Evolutionary conservation across 2,797 vertebrate genomes (phyloP).

Genomic region (Tauraco hartlaubi): DNA sequence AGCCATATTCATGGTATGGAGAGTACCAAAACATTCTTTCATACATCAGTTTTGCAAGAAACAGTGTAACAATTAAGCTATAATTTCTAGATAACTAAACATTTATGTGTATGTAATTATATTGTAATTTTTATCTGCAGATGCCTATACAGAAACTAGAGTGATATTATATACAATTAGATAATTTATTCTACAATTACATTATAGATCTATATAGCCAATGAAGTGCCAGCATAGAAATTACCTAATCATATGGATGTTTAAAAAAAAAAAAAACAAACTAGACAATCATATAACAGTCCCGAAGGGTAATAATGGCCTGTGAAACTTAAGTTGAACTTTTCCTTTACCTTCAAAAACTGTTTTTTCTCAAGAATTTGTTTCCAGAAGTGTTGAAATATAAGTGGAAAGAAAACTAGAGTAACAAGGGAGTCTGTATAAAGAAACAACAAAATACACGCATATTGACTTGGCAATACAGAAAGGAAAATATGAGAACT

Average conservation of each 20-base stretch:
- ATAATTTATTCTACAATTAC: conserved; percentile 26
- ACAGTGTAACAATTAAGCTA: conserved; percentile 3
- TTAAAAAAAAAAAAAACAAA: not conserved
- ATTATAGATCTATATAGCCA: conserved; percentile 18
- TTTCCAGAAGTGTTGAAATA: conserved; percentile 14
- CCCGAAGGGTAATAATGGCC: not conserved
- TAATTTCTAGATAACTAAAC: conserved; percentile 61
- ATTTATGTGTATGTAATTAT: conserved; percentile 53
- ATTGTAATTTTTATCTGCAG: conserved; percentile 60
- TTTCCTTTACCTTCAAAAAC: not conserved
- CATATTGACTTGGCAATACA: not conserved
- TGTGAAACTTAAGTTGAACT: not conserved
- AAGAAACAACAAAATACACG: not conserved
- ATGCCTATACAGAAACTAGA: conserved; percentile 33
- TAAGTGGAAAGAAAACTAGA: not conserved
- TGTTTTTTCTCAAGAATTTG: not conserved
- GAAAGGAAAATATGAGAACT: not conserved
- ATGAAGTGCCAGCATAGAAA: not conserved
- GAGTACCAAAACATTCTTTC: conserved; percentile 37
- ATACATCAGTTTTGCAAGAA: conserved; percentile 16
- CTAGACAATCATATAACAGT: not conserved
- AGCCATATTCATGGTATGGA: not conserved
- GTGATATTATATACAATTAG: conserved; percentile 25
- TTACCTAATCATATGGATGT: not conserved
- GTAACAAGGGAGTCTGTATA: not conserved